Percentiles rank a stretch among this genome's conserved stretches.
These are phyloP conservation scores for Harpegnathos saltator DNA, from an alignment of 1,140 invertebrate genomes.

Conservation along the genomic window DNA sequence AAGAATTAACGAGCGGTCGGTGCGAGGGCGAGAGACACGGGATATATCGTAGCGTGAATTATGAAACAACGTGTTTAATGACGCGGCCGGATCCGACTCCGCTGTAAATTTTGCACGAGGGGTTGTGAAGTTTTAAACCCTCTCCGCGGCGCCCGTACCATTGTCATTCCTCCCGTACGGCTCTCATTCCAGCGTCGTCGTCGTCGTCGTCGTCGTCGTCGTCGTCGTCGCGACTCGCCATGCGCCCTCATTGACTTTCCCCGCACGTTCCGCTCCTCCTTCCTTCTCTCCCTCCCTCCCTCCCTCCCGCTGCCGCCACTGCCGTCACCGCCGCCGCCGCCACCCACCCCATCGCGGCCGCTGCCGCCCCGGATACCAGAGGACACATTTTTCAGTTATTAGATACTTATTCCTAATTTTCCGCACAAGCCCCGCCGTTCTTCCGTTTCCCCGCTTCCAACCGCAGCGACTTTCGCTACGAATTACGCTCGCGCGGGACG, in stretches of 20 bases:
- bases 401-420: slow-evolving; percentile 78
- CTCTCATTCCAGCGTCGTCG: slow-evolving; percentile 69
- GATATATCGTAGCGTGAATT: slow-evolving; percentile 80
- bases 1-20: slow-evolving; percentile 55
- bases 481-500: slow-evolving; percentile 1
- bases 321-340: slow-evolving; percentile 22
- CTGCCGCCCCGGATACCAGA: slow-evolving; percentile 59
- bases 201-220: too few species aligned
- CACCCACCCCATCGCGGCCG: slow-evolving; percentile 17
- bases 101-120: slow-evolving; percentile 80
- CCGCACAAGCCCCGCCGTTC: slow-evolving; percentile 23
- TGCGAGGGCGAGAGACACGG: slow-evolving; percentile 21
- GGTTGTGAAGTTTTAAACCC: slow-evolving; percentile 80
- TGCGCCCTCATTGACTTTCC: slow-evolving; percentile 70
- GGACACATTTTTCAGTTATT: slow-evolving; percentile 78
- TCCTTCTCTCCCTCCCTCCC: too few species aligned
- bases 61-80: slow-evolving; percentile 86
- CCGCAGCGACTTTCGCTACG: slow-evolving; percentile 31
- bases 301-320: too few species aligned
- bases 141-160: slow-evolving; percentile 74
- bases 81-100: slow-evolving; percentile 82
- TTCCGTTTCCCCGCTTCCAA: slow-evolving; percentile 42
- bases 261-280: slow-evolving; percentile 59
- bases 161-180: slow-evolving; percentile 77
- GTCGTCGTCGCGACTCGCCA: too few species aligned